Evolutionary conservation across 2,113 vertebrate species (phyloP).

Genomic region (Dasyurus viverrinus): DNA sequence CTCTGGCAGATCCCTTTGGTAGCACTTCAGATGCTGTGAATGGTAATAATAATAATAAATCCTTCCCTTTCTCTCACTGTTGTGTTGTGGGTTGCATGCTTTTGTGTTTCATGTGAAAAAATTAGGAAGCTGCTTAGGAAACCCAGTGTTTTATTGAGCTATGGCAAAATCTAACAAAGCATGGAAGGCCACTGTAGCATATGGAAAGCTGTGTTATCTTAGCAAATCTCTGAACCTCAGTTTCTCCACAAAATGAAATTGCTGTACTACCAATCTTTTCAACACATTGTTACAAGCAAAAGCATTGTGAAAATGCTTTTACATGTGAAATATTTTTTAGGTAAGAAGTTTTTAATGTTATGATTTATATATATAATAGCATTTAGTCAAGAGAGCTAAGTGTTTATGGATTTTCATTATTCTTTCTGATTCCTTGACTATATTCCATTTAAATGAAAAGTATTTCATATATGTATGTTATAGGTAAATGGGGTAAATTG

Average conservation of each 20-base stretch:
- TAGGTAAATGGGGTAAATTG: neutral
- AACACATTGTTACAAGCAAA: neutral
- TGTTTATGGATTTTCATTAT: conserved; percentile 46
- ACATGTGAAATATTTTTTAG: neutral
- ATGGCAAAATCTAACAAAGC: neutral
- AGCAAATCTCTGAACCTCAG: neutral
- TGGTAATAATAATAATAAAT: conserved; percentile 80
- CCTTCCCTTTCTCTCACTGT: conserved; percentile 62
- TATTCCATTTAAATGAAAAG: conserved; percentile 26
- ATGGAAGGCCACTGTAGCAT: neutral
- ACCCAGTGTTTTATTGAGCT: neutral
- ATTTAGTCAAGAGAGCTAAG: neutral
- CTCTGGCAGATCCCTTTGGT: conserved; percentile 91
- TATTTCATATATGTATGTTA: neutral
- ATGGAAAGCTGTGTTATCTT: neutral
- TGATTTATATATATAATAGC: neutral
- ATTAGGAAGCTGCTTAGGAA: conserved; percentile 2
- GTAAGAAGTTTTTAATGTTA: neutral
- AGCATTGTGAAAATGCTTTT: neutral
- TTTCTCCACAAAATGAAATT: neutral
- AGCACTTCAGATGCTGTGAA: conserved; percentile 87
- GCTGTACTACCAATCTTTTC: neutral
- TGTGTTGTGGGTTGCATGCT: conserved; percentile 51
- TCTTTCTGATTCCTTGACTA: conserved; percentile 38
- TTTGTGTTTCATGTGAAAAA: conserved; percentile 35